These are phyloP conservation scores for Amphipoea lucens DNA, from an alignment of 2,888 invertebrate genomes.

Conservation along the genomic window DNA sequence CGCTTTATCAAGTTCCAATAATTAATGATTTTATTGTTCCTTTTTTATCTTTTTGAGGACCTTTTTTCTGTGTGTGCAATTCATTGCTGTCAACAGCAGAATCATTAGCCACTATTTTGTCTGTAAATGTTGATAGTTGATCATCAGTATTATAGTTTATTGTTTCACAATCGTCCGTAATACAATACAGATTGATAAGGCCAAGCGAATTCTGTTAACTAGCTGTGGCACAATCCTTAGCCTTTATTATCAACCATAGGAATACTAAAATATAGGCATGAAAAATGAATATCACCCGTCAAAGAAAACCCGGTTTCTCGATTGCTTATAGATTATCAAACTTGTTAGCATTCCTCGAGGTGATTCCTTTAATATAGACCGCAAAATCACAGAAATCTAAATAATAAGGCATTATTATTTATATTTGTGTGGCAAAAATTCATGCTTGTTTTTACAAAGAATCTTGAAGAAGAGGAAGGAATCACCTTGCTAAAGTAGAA, in stretches of 20 bases:
- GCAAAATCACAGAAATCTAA: neutral
- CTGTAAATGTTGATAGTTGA: slow-evolving; percentile 24
- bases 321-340: neutral
- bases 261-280: slow-evolving; percentile 27
- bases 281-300: slow-evolving; percentile 14
- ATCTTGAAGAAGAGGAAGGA: neutral
- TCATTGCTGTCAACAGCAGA: slow-evolving; percentile 27
- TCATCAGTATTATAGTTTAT: slow-evolving; percentile 22
- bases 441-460: neutral
- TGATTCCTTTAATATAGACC: neutral
- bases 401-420: no score
- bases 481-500: neutral
- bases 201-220: slow-evolving; percentile 70
- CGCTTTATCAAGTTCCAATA: no score
- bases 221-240: slow-evolving; percentile 74
- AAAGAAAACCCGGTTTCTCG: neutral
- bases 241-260: slow-evolving; percentile 57
- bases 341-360: neutral
- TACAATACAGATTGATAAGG: slow-evolving; percentile 58
- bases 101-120: slow-evolving; percentile 9
- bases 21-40: no score
- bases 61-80: neutral
- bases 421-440: neutral
- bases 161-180: slow-evolving; percentile 21
- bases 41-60: neutral